These are phyloP conservation scores for Diceros bicornis DNA, from an alignment of 2,797 vertebrate species.

Conservation along the genomic window DNA sequence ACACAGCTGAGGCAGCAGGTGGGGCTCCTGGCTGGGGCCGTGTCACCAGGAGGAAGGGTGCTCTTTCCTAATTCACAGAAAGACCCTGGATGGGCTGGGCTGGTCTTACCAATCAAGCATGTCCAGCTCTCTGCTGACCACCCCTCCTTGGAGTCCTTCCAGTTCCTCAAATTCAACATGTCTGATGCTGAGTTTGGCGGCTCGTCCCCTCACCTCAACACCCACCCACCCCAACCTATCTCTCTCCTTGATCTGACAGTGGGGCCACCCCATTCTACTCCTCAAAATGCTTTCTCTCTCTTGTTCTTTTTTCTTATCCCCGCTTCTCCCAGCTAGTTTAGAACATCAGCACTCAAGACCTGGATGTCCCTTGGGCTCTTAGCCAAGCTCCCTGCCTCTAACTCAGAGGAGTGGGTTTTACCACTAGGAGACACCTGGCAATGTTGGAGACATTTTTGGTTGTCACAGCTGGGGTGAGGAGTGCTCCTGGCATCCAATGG, in stretches of 20 bases:
- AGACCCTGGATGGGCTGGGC: neutral
- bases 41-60: neutral
- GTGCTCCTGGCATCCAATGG: neutral
- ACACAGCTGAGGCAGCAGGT: neutral
- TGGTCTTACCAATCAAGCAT: neutral
- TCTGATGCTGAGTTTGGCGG: neutral
- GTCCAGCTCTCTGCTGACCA: neutral
- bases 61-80: neutral
- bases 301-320: neutral
- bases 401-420: neutral
- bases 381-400: neutral
- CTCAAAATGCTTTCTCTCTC: neutral
- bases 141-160: neutral
- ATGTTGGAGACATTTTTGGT: neutral
- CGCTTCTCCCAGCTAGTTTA: neutral
- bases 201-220: neutral
- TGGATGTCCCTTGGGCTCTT: neutral
- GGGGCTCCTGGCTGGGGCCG: fast-evolving
- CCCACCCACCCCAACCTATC: neutral
- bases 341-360: neutral
- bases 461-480: neutral
- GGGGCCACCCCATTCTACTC: neutral
- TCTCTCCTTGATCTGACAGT: neutral
- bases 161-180: fast-evolving
- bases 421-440: neutral